phyloP scores from a whole-genome alignment of 1,140 invertebrate genomes.

The Agrypnia vestita region DNA sequence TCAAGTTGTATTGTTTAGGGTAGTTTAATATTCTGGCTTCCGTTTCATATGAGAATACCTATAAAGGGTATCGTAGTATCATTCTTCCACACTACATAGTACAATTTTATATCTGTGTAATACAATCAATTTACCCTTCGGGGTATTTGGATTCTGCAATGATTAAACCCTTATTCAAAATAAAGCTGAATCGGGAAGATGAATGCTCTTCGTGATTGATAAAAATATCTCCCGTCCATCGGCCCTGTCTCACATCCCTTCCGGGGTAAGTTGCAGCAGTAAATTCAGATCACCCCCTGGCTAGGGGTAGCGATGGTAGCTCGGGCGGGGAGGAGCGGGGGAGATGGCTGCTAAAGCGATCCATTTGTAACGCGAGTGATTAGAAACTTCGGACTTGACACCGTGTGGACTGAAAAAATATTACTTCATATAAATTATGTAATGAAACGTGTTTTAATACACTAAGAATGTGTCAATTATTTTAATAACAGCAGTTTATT shows the following conservation, averaged over 20 bases:
- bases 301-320: background rate
- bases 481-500: too few species aligned
- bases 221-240: slow-evolving; percentile 35
- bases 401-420: slow-evolving; percentile 12
- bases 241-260: background rate
- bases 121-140: too few species aligned
- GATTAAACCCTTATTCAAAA: background rate
- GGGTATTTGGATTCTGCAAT: background rate
- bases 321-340: background rate
- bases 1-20: too few species aligned
- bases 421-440: background rate
- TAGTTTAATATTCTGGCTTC: too few species aligned
- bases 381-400: slow-evolving; percentile 42
- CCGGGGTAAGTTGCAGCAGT: slow-evolving; percentile 12
- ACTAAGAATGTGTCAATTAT: too few species aligned
- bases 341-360: slow-evolving; percentile 38
- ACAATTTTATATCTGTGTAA: too few species aligned
- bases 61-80: too few species aligned
- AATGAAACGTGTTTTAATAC: too few species aligned
- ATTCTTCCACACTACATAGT: too few species aligned
- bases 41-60: too few species aligned
- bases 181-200: slow-evolving; percentile 1
- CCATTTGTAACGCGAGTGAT: slow-evolving; percentile 56
- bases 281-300: slow-evolving; percentile 22
- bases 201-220: slow-evolving; percentile 32